phyloP scores from a whole-genome alignment of 1,140 invertebrate species.

The Drosophila pandora region DNA sequence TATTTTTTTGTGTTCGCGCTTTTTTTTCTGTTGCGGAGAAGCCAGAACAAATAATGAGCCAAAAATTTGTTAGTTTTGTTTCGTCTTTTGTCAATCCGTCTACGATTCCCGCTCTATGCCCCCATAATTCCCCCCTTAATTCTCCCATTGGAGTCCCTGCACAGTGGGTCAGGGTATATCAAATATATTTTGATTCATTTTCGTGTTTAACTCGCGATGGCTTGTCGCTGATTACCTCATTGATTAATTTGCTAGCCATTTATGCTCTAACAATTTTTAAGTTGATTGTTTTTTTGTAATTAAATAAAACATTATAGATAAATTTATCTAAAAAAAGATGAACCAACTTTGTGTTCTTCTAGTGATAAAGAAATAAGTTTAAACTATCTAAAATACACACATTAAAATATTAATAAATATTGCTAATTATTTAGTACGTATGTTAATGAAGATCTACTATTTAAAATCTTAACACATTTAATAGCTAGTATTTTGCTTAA shows the following conservation, averaged over 20 bases:
- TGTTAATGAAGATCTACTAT: too few species aligned
- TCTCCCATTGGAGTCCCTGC: slow-evolving; percentile 14
- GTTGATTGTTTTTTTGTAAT: slow-evolving; percentile 27
- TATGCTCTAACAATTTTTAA: not conserved
- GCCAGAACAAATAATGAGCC: slow-evolving; percentile 70
- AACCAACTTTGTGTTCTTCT: not conserved
- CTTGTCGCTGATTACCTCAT: slow-evolving; percentile 57
- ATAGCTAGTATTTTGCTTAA: too few species aligned
- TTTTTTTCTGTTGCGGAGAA: slow-evolving; percentile 19
- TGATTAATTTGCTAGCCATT: slow-evolving; percentile 61
- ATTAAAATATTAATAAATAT: not conserved
- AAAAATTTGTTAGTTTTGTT: slow-evolving; percentile 57
- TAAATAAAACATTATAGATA: slow-evolving; percentile 10
- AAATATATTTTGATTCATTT: slow-evolving; percentile 20
- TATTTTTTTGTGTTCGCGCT: slow-evolving; percentile 34
- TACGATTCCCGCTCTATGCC: not conserved
- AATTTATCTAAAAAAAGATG: slow-evolving; percentile 13
- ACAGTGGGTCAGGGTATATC: slow-evolving; percentile 27
- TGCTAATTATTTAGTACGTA: not conserved
- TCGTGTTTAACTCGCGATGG: slow-evolving; percentile 18
- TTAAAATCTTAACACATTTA: too few species aligned
- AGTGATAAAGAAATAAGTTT: not conserved
- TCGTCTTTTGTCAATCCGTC: slow-evolving; percentile 48
- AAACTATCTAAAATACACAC: not conserved
- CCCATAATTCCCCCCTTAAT: slow-evolving; percentile 9